A percentile compares a stretch with the other conserved stretches of the same genome.
Evolutionary conservation across 2,113 vertebrate genomes (phyloP).

Genomic region (Paralichthys olivaceus): DNA sequence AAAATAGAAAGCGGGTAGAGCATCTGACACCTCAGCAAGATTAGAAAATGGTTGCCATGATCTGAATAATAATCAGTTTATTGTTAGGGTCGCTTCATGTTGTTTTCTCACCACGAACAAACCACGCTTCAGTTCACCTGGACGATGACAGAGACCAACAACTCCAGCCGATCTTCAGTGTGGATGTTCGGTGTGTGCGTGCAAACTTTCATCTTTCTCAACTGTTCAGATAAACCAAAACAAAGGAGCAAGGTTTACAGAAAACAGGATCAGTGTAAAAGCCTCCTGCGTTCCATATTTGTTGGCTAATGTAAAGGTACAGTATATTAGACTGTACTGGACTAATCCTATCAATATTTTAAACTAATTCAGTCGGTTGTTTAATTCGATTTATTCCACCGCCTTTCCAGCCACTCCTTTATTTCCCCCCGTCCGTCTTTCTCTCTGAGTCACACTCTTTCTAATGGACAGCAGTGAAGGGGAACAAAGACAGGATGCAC

Average conservation of each 20-base stretch:
- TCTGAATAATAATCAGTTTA: conserved; percentile 24
- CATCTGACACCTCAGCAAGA: conserved; percentile 13
- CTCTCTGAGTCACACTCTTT: conserved; percentile 18
- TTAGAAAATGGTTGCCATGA: conserved; percentile 11
- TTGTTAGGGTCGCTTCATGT: not conserved
- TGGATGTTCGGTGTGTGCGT: not conserved
- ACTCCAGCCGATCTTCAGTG: not conserved
- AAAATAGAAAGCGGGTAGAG: conserved; percentile 2
- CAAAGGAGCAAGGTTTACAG: not conserved
- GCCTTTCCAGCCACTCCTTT: not conserved
- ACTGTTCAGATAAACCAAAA: not conserved
- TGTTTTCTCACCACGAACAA: not conserved
- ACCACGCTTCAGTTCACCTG: not conserved
- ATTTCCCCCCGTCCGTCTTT: not conserved
- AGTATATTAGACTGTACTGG: not conserved
- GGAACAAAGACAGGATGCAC: conserved; percentile 52
- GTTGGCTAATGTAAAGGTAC: not conserved
- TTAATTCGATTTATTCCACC: conserved; percentile 4
- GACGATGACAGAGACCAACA: not conserved
- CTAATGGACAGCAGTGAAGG: conserved; percentile 36
- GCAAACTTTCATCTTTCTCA: not conserved
- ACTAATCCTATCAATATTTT: not conserved
- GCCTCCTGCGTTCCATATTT: no score
- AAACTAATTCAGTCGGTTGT: not conserved
- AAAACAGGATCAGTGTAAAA: not conserved